A percentile compares a stretch with the other conserved stretches of the same genome.
phyloP scores from a whole-genome alignment of 23 tunicate species.

The Halocynthia aurantium region DNA sequence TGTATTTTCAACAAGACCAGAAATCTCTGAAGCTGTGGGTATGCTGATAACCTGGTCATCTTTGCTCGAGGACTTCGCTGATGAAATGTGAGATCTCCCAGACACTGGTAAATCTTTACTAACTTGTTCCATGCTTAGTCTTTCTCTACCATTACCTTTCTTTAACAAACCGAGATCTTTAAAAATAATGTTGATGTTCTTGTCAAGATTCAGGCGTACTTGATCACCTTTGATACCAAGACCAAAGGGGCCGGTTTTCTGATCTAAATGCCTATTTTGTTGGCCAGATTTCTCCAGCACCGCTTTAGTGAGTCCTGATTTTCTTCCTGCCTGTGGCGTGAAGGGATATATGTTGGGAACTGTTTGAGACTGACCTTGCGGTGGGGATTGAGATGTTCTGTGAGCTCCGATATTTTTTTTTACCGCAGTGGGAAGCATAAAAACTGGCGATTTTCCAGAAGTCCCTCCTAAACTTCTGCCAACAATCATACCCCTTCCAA shows the following conservation, averaged over 20 bases:
- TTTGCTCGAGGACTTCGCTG: conserved; percentile 30
- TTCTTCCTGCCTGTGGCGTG: conserved; percentile 34
- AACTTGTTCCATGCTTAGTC: not conserved
- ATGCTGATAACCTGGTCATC: conserved; percentile 20
- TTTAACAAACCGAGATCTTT: conserved; percentile 72
- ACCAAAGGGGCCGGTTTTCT: conserved; percentile 3
- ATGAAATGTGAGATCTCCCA: conserved; percentile 9
- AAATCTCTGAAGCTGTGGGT: conserved; percentile 22
- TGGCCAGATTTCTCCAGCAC: not conserved
- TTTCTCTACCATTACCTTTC: not conserved
- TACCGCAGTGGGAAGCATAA: conserved; percentile 8
- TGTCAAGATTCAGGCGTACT: conserved; percentile 68
- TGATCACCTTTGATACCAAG: conserved; percentile 63
- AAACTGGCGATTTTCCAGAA: conserved; percentile 28
- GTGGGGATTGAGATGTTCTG: conserved; percentile 1
- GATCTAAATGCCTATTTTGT: not conserved
- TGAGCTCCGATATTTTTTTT: conserved; percentile 3
- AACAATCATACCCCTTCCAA: conserved; percentile 16
- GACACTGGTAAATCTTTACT: not conserved
- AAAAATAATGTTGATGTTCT: conserved; percentile 72
- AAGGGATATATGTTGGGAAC: conserved; percentile 20
- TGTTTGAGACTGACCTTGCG: not conserved
- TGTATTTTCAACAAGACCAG: not conserved
- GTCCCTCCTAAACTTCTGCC: conserved; percentile 72
- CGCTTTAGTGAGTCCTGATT: conserved; percentile 55